Base-by-base conservation (phyloP, 2,888 invertebrate species). In the Frankliniella fusca region DNA sequence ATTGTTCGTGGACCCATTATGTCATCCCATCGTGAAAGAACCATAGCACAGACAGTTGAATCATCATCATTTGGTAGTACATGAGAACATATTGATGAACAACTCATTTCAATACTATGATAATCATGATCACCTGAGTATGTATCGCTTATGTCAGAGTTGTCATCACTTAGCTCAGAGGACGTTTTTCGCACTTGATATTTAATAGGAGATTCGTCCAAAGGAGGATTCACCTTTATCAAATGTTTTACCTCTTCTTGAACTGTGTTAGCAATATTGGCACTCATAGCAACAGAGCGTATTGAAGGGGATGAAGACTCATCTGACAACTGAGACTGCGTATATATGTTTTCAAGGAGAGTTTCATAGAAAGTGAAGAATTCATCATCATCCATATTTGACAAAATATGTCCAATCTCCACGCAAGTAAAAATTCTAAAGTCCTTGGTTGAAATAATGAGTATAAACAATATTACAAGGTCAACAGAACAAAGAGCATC, bases 1-100 rank as follows among this genome's bases (percentile, higher is more conserved):
- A 85, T 82, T 38, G 85, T 84, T 76, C 84, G 84, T 20, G 85
- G 85, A 15, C 85, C 85, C 82, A 85, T 84, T 23, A 85, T 84
- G 81, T 85, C 85, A 83, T 85, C 85, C 85, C 85, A 85, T 79
- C 83, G 84, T 8, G 85, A 84, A 20, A 85, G 81, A 54, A 85
- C 83, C 20, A 85, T 80, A 15, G 83, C 84, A 76, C 82, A 82
- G 70, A 85, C 27, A 50, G 84, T 82, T 81, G 80, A 83, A 12
- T 83, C 83, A 48, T 84, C 84, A 28, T 81, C 82, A 48, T 81
- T 23, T 12, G 85, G 84, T 38, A 85, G 81, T 28, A 83, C 82
- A 83, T 83, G 82, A 11, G 85, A 84, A 82, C 81, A 84, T 48
- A 82, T 81, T 50, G 81, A 83, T 23, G 27, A 12, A 27, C 70